These are phyloP conservation scores for Ibycter americanus DNA, from an alignment of 2,797 vertebrate species.

Conservation along the genomic window DNA sequence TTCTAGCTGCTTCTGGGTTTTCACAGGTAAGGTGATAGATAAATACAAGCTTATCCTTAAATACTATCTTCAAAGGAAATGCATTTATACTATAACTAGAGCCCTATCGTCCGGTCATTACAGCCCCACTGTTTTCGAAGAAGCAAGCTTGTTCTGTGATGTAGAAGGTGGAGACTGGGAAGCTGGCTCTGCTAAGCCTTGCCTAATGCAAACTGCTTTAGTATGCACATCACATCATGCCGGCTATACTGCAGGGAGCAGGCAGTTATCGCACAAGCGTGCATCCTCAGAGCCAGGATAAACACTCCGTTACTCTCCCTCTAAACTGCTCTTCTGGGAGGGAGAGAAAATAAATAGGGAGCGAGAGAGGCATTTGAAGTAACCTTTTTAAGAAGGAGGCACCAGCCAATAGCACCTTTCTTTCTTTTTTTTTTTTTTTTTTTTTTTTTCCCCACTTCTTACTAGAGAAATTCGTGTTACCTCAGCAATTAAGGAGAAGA, in stretches of 20 bases:
- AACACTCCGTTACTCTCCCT: constrained; percentile 69
- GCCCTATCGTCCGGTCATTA: background rate
- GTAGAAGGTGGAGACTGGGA: constrained; percentile 54
- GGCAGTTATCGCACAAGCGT: constrained; percentile 71
- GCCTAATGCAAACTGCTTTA: constrained; percentile 69
- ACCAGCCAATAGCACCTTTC: constrained; percentile 35
- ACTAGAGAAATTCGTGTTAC: constrained; percentile 46
- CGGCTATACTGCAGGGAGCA: constrained; percentile 72
- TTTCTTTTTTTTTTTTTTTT: background rate
- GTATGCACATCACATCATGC: constrained; percentile 72
- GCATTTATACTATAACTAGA: background rate
- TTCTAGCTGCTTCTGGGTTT: background rate
- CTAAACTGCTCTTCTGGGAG: constrained; percentile 62
- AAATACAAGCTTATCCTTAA: background rate
- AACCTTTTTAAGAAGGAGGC: constrained; percentile 55
- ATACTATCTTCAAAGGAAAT: background rate
- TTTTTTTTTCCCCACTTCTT: background rate
- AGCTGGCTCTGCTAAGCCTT: constrained; percentile 61
- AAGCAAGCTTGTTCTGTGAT: constrained; percentile 13
- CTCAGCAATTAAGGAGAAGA: constrained; percentile 63
- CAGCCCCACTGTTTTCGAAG: background rate
- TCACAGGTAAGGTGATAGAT: background rate
- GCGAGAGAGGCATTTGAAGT: constrained; percentile 37
- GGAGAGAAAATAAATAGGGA: constrained; percentile 62
- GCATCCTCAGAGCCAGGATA: constrained; percentile 70